Evolutionary conservation across 2,113 vertebrate genomes (phyloP).

Genomic region (Lepus americanus): DNA sequence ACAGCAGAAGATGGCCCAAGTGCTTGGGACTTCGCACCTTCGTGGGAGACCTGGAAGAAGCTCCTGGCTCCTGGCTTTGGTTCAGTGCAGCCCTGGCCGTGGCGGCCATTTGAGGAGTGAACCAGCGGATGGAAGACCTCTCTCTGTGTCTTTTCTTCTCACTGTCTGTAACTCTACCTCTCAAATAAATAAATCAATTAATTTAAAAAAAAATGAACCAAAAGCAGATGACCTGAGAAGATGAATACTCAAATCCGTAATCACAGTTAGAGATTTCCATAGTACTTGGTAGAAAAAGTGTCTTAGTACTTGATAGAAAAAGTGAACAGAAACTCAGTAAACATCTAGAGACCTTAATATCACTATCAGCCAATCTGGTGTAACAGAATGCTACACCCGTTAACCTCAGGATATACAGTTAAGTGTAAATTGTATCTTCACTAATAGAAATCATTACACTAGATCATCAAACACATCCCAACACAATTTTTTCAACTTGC

Average conservation of each 20-base stretch:
- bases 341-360: background rate
- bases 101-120: too few relatives aligned
- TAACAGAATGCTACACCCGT: background rate
- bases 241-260: background rate
- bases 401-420: background rate
- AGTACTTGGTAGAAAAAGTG: background rate
- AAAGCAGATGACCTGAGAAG: background rate
- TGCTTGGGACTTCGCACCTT: too few relatives aligned
- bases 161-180: too few relatives aligned
- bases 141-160: too few relatives aligned
- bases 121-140: too few relatives aligned
- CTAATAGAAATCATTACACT: background rate
- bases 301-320: conserved; percentile 18
- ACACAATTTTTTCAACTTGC: too few relatives aligned
- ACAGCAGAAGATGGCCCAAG: too few relatives aligned
- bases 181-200: too few relatives aligned
- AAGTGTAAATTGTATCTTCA: background rate
- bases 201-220: background rate
- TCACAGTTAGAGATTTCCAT: background rate
- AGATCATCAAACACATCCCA: background rate
- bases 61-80: too few relatives aligned
- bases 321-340: background rate
- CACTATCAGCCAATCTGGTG: background rate
- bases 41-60: too few relatives aligned
- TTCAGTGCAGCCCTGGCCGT: too few relatives aligned